Evolutionary conservation across 2,797 vertebrate genomes (phyloP).

Genomic region (Anguilla anguilla): DNA sequence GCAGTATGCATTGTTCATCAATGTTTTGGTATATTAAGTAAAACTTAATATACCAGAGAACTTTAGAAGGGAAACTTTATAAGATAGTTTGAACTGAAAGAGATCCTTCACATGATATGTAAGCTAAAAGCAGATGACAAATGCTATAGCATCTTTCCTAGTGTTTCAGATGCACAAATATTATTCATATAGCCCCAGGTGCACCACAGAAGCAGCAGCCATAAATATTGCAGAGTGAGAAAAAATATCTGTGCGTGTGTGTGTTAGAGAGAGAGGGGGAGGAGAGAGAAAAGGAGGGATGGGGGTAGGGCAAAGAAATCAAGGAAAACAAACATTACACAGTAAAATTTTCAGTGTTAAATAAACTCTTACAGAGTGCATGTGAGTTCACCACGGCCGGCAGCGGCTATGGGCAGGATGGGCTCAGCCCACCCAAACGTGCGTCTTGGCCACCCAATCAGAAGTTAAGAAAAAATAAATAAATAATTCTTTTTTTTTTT

Average conservation of each 20-base stretch:
- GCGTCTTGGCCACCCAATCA: too few relatives aligned
- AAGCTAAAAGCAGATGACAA: not conserved
- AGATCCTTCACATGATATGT: not conserved
- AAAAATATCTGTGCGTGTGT: not conserved
- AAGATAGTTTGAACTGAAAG: not conserved
- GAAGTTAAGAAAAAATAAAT: too few relatives aligned
- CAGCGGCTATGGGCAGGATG: too few relatives aligned
- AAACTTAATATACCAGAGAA: not conserved
- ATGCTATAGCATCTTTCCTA: not conserved
- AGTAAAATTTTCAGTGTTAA: too few relatives aligned
- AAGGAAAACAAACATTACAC: too few relatives aligned
- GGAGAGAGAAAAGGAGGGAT: too few relatives aligned
- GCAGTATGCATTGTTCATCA: not conserved
- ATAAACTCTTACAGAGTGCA: too few relatives aligned
- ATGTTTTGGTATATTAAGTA: not conserved
- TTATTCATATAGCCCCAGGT: slow-evolving; percentile 5
- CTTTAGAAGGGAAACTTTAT: too few relatives aligned
- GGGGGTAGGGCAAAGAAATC: not conserved
- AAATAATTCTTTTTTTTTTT: too few relatives aligned
- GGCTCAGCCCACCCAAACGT: too few relatives aligned
- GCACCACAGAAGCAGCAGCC: not conserved
- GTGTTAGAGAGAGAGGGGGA: not conserved
- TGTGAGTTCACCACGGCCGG: too few relatives aligned
- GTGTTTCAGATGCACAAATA: not conserved
- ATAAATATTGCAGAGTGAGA: not conserved